phyloP scores from a whole-genome alignment of 2,888 invertebrate species.

The Notodonta ziczac region DNA sequence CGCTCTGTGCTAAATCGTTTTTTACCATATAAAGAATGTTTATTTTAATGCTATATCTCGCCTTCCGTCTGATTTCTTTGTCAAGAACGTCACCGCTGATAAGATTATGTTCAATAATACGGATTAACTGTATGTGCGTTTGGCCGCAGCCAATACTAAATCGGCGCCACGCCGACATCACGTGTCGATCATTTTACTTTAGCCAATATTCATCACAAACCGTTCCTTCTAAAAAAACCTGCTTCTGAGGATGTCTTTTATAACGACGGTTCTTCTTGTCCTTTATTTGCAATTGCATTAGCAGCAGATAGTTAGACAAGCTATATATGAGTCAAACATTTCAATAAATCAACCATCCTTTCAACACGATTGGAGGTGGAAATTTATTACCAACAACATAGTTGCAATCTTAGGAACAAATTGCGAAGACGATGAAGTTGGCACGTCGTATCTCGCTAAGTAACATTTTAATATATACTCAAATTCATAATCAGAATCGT shows the following conservation, averaged over 20 bases:
- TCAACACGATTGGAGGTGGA: conserved; percentile 33
- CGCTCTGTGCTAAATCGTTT: conserved; percentile 54
- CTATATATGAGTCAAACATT: conserved; percentile 15
- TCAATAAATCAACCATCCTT: conserved; percentile 35
- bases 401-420: conserved; percentile 37
- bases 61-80: conserved; percentile 56
- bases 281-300: conserved; percentile 7
- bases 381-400: conserved; percentile 40
- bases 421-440: conserved; percentile 14
- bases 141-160: conserved; percentile 20
- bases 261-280: background rate
- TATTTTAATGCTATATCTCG: conserved; percentile 54
- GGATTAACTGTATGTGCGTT: conserved; percentile 29
- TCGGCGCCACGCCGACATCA: conserved; percentile 17
- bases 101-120: conserved; percentile 45
- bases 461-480: background rate
- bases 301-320: background rate
- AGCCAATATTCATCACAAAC: background rate
- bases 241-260: background rate
- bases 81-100: conserved; percentile 47
- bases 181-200: conserved; percentile 8
- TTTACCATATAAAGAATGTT: conserved; percentile 58
- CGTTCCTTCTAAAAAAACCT: background rate
- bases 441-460: conserved; percentile 3
- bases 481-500: conserved; percentile 5